phyloP scores from a whole-genome alignment of 2,113 vertebrate genomes.

The Rostratula benghalensis region DNA sequence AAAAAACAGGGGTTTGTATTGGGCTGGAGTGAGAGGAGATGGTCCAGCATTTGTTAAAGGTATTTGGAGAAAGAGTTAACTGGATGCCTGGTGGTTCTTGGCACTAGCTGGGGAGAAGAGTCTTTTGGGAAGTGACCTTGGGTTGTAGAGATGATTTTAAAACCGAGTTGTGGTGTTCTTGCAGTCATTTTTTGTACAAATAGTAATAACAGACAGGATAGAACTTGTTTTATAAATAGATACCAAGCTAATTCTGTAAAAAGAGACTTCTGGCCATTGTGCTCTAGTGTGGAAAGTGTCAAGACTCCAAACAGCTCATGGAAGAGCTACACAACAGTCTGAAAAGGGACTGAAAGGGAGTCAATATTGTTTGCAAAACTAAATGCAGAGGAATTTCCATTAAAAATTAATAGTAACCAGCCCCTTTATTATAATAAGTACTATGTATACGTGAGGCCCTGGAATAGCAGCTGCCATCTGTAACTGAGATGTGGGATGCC shows the following conservation, averaged over 20 bases:
- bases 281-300: neutral
- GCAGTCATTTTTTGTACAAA: neutral
- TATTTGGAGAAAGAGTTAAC: neutral
- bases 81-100: neutral
- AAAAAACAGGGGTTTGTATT: neutral
- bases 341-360: neutral
- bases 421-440: neutral
- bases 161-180: neutral
- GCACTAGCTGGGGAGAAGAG: neutral
- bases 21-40: neutral
- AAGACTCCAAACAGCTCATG: accelerated
- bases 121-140: neutral
- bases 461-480: neutral
- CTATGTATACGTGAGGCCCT: neutral
- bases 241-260: neutral
- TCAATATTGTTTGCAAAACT: neutral
- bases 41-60: neutral
- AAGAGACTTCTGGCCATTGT: neutral
- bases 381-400: neutral
- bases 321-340: neutral
- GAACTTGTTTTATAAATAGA: neutral
- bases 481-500: neutral
- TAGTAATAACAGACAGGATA: neutral
- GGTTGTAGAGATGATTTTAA: neutral
- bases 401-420: neutral